phyloP scores from a whole-genome alignment of 2,888 invertebrate species.

The Syritta pipiens region DNA sequence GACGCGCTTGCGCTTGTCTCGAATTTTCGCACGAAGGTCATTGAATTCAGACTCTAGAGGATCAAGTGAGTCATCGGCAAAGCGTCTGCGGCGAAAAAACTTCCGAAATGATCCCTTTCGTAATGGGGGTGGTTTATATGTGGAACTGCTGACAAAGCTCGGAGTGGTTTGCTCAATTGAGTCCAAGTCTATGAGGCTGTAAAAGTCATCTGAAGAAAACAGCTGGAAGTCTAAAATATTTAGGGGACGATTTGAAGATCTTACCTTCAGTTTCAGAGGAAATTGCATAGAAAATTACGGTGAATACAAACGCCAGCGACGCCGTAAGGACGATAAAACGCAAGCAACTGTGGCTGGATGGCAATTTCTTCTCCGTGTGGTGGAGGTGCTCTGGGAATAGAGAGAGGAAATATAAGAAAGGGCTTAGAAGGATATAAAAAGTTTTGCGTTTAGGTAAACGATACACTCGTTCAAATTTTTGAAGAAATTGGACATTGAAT shows the following conservation, averaged over 20 bases:
- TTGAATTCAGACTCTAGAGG: constrained; percentile 71
- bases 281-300: constrained; percentile 27
- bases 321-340: too few relatives aligned
- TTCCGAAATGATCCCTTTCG: neutral
- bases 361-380: too few relatives aligned
- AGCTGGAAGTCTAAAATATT: neutral
- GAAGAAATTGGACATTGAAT: too few relatives aligned
- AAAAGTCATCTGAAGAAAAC: constrained; percentile 14
- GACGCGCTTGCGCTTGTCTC: constrained; percentile 73
- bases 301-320: constrained; percentile 10
- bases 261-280: constrained; percentile 41
- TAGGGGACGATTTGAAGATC: too few relatives aligned
- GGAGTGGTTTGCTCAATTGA: neutral
- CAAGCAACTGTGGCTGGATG: too few relatives aligned
- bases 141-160: too few relatives aligned
- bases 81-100: neutral
- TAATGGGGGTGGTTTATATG: neutral
- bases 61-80: constrained; percentile 1
- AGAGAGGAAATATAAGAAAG: too few relatives aligned
- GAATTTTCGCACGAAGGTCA: constrained; percentile 72
- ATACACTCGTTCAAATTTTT: too few relatives aligned
- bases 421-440: too few relatives aligned
- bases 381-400: too few relatives aligned
- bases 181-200: neutral
- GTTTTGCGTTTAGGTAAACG: too few relatives aligned